A percentile compares a stretch with the other conserved stretches of the same genome.
Conservation (phyloP, 2,888 invertebrate species). For the Clepsis dumicolana region DNA sequence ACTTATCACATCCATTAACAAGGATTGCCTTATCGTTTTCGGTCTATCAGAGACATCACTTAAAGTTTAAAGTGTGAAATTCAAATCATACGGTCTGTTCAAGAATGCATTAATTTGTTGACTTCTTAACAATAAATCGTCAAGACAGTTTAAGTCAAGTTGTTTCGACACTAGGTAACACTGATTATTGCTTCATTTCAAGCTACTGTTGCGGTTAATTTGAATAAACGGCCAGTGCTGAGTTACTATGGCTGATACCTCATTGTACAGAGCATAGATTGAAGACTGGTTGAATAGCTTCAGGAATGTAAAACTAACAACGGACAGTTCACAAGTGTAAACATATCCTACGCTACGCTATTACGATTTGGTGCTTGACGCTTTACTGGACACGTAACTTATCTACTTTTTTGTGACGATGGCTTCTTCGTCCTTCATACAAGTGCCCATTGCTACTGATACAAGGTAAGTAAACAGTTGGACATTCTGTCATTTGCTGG, state of each 20-base stretch:
- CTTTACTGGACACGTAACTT: background rate
- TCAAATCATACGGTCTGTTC: no score
- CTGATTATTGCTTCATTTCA: conserved; percentile 55
- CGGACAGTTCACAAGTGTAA: background rate
- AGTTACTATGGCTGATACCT: conserved; percentile 51
- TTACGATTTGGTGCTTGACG: background rate
- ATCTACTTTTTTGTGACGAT: background rate
- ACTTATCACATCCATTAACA: no score
- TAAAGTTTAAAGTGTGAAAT: no score
- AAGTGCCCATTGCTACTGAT: background rate
- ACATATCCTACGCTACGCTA: background rate
- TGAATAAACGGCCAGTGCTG: conserved; percentile 63
- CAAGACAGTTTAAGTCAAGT: conserved; percentile 24
- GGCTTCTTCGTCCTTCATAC: background rate
- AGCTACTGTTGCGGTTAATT: conserved; percentile 58
- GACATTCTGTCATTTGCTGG: no score
- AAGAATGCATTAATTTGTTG: background rate
- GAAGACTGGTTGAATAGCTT: conserved; percentile 45
- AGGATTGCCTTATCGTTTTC: no score
- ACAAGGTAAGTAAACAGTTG: no score
- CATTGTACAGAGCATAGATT: conserved; percentile 29
- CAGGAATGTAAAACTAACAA: background rate
- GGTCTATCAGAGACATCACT: no score
- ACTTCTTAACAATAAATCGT: conserved; percentile 20
- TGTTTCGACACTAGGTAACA: conserved; percentile 24